phyloP scores from a whole-genome alignment of 2,113 vertebrate genomes.

The Poicephalus meyeri region DNA sequence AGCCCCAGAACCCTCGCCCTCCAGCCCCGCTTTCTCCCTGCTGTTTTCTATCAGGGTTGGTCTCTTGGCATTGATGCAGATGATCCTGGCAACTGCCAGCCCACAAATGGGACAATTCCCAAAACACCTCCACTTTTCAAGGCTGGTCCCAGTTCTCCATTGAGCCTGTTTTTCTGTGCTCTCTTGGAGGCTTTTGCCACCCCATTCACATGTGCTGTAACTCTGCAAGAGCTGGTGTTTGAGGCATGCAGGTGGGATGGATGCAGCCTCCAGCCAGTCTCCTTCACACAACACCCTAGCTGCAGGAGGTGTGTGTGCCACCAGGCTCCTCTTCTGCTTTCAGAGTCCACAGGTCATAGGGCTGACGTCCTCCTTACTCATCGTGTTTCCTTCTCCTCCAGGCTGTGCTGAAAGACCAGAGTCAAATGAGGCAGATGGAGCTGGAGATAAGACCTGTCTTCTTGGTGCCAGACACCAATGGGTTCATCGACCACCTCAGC shows the following conservation, averaged over 20 bases:
- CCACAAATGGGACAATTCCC: background rate
- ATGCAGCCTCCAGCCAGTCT: background rate
- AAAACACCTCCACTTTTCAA: background rate
- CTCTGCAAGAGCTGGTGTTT: background rate
- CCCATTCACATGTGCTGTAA: background rate
- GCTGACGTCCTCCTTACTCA: conserved; percentile 17
- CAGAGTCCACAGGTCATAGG: background rate
- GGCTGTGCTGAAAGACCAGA: conserved; percentile 91
- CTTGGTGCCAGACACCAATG: conserved; percentile 95
- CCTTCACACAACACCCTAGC: background rate
- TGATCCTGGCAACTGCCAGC: background rate
- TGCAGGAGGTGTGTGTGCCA: rapidly evolving
- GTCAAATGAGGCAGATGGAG: conserved; percentile 88
- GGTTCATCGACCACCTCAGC: conserved; percentile 94
- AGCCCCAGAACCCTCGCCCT: background rate
- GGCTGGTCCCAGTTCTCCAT: background rate
- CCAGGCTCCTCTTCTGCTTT: background rate
- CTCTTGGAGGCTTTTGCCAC: background rate
- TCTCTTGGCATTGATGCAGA: background rate
- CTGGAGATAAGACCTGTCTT: conserved; percentile 94
- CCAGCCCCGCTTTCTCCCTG: background rate
- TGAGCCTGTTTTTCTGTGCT: background rate
- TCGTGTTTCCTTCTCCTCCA: conserved; percentile 58
- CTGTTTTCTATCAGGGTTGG: background rate
- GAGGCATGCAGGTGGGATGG: background rate